Conservation (phyloP, 2,888 invertebrate species). For the Oconnorella tubifera region DNA sequence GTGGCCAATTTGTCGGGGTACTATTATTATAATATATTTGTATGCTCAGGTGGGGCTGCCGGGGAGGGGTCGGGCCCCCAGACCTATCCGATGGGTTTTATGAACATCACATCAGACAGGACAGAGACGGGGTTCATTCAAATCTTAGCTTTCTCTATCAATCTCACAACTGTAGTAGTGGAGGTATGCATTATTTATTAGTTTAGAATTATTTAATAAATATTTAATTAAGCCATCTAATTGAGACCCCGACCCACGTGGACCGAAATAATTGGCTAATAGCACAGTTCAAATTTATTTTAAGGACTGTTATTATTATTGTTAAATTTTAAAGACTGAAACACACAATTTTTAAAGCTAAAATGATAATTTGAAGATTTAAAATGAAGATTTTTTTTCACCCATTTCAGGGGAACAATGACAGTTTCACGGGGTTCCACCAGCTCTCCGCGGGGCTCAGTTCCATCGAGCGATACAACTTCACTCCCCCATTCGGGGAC, state of each 20-base stretch:
- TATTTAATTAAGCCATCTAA: neutral
- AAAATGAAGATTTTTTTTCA: slow-evolving; percentile 4
- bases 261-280: no score
- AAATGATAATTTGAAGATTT: no score
- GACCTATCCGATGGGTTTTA: slow-evolving; percentile 13
- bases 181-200: neutral
- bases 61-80: neutral
- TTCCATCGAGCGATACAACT: neutral
- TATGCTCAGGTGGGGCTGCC: no score
- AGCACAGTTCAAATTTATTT: no score
- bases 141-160: slow-evolving; percentile 14
- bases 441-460: neutral
- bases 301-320: no score
- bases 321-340: no score
- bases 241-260: no score
- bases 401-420: neutral
- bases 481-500: neutral
- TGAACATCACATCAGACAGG: slow-evolving; percentile 22
- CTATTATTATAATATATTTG: no score
- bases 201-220: neutral
- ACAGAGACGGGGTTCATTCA: slow-evolving; percentile 18
- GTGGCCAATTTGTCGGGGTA: no score
- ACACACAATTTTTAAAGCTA: no score
- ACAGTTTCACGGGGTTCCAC: neutral
- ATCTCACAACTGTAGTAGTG: neutral